Base-by-base conservation (phyloP, 2,888 invertebrate species). In the Athrips mouffetella region DNA sequence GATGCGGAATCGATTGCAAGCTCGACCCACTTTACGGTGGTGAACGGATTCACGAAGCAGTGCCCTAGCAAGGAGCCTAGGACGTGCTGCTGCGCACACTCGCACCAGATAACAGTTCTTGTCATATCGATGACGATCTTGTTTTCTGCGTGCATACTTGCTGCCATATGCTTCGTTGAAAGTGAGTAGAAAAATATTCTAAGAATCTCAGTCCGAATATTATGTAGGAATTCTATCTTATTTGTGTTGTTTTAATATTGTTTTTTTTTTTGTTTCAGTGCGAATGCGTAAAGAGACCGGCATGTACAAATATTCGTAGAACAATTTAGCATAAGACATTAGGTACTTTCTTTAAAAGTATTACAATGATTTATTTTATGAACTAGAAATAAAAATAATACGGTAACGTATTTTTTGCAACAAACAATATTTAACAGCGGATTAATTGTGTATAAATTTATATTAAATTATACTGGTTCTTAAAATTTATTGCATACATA, bases 11-110 rank as follows among this genome's bases (percentile, higher is more conserved):
- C 95, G 30, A 89, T 95, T 52, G 95, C 95, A 46, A 95, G 95
- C 81, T 95, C 95, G 53, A 95, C 94, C 69, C 95, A 96, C 79
- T 96, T 96, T 75, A 96, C 96, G 8, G 94, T 96, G 48, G 93
- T 96, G 52, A 95, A 95, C 73, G 94, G 94, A 48, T 91, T 93
- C 62, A 91, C 91, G 47, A 91, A 92, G 65, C 90, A 90, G 54
- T 90, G 91, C 69, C 84, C 90, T 53, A 89, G 88, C 54, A 92
- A 92, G 66, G 90, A 90, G 60, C 85, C 85, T 39, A 90, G 89
- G 65, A 87, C 91, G 40, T 93, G 92, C 68, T 94, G 94, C 74
- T 95, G 94, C 75, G 90, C 92, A 69, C 91, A 92, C 59, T 91
- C 91, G 50, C 93, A 95, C 68, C 94, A 95, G 81, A 91, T 95